phyloP scores from a whole-genome alignment of 2,888 invertebrate species.

The Lasioglossum vierecki region DNA sequence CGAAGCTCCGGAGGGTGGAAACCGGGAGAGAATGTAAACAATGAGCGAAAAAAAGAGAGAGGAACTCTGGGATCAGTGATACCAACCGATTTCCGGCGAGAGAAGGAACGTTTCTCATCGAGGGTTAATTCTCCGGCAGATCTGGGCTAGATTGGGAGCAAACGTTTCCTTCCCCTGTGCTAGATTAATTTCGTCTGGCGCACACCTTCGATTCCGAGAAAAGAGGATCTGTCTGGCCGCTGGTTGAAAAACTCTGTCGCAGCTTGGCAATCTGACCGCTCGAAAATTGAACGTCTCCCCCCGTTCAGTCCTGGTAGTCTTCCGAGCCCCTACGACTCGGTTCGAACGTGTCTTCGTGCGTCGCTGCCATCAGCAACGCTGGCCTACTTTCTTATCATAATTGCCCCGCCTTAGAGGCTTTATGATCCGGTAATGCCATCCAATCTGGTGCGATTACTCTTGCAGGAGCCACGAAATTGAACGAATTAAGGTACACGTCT shows the following conservation, averaged over 20 bases:
- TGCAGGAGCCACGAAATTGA: slow-evolving; percentile 69
- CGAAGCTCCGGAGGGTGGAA: neutral
- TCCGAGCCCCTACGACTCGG: neutral
- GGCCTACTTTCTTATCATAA: slow-evolving; percentile 70
- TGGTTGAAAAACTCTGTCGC: neutral
- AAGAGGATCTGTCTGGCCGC: neutral
- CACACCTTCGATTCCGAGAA: neutral
- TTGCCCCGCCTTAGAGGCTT: slow-evolving; percentile 64
- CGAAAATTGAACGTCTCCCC: slow-evolving; percentile 14
- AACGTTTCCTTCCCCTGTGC: neutral
- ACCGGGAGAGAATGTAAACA: neutral
- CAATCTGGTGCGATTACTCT: slow-evolving; percentile 70
- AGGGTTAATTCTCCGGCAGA: slow-evolving; percentile 1
- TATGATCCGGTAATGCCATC: slow-evolving; percentile 67
- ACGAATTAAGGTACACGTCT: slow-evolving; percentile 68
- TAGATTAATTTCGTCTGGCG: slow-evolving; percentile 3
- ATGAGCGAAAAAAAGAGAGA: neutral
- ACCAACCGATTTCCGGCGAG: slow-evolving; percentile 1
- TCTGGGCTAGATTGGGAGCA: neutral
- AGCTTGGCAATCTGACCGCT: neutral
- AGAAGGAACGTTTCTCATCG: neutral
- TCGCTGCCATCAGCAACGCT: slow-evolving; percentile 52
- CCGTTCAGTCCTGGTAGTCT: neutral
- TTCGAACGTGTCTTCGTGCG: slow-evolving; percentile 47
- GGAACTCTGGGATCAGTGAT: neutral